A percentile compares a stretch with the other conserved stretches of the same genome.
phyloP scores from a whole-genome alignment of 2,888 invertebrate genomes.

The Autographa gamma region DNA sequence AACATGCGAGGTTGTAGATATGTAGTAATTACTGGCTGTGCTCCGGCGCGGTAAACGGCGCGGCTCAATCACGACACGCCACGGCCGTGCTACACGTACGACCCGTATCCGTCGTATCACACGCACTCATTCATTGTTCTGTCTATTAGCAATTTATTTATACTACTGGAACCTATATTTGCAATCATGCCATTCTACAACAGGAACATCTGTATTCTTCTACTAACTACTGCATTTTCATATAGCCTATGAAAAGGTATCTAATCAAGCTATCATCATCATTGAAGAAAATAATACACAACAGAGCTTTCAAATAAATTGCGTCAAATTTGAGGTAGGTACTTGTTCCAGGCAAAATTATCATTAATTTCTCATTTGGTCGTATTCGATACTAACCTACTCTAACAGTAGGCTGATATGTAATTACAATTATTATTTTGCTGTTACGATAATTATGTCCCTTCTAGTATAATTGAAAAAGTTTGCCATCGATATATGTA shows the following conservation, averaged over 20 bases:
- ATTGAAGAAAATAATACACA: conserved; percentile 5
- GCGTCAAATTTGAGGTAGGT: conserved; percentile 26
- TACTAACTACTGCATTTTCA: neutral
- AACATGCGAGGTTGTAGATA: conserved; percentile 71
- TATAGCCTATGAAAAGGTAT: no score
- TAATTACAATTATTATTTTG: conserved; percentile 74
- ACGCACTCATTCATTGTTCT: conserved; percentile 56
- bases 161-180: neutral
- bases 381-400: conserved; percentile 53
- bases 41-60: conserved; percentile 71
- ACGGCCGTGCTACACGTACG: conserved; percentile 32
- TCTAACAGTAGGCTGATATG: conserved; percentile 58
- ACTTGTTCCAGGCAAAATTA: conserved; percentile 44
- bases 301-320: conserved; percentile 36
- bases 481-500: conserved; percentile 78
- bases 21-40: conserved; percentile 77
- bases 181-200: neutral
- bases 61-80: conserved; percentile 74
- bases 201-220: no score
- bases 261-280: conserved; percentile 2
- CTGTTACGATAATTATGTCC: conserved; percentile 74
- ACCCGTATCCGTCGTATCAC: conserved; percentile 36
- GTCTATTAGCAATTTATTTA: conserved; percentile 43
- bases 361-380: conserved; percentile 72
- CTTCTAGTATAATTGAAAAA: conserved; percentile 84